Evolutionary conservation across 2,888 invertebrate genomes (phyloP), one percentile per base, ranked within the genome.

Genomic region (Nomada flava): DNA sequence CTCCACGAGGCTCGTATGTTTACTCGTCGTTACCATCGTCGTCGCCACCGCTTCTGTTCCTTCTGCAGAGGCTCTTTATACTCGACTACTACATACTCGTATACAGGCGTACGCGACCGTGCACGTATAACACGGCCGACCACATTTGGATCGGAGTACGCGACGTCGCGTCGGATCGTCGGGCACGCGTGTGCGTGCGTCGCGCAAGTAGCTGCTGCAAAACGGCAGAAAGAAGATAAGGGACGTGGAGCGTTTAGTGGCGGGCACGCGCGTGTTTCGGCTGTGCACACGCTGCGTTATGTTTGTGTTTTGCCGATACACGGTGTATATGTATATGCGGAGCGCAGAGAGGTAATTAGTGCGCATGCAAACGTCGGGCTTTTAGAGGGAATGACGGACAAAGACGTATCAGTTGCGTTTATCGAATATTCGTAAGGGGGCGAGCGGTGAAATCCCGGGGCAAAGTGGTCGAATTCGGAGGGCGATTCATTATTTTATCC

Each of bases 1-100:
- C 70, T 76, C 70, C 76, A 23, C 36, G 47, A 36, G 44, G 55
- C 63, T 74, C 78, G 88, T 81, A 73, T 82, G 87, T 85, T 79
- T 84, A 87, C 85, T 81, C 83, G 86, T 79, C 85, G 87, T 84
- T 80, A 81, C 77, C 81, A 68, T 70, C 69, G 65, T 76, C n/a
- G 73, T 65, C 55, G 85, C 36, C 68, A 86, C 76, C 81, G 83
- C 82, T 88, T 82, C 83, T 83, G 86, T 85, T 83, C 82, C 83
- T 47, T 47, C 13, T 76, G 78, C 84, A 76, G 81, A 71, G 81
- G 82, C 76, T 77, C 71, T 76, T 85, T 85, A 80, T 84, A 76
- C 82, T 70, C 78, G 77, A 70, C 75, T 79, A 59, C 74, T 44
- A 1, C 36, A 15, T 13, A 3, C 47, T 15, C 69, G 52, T 73